Evolutionary conservation across 2,888 invertebrate genomes (phyloP).

Genomic region (Lithophane leautieri): DNA sequence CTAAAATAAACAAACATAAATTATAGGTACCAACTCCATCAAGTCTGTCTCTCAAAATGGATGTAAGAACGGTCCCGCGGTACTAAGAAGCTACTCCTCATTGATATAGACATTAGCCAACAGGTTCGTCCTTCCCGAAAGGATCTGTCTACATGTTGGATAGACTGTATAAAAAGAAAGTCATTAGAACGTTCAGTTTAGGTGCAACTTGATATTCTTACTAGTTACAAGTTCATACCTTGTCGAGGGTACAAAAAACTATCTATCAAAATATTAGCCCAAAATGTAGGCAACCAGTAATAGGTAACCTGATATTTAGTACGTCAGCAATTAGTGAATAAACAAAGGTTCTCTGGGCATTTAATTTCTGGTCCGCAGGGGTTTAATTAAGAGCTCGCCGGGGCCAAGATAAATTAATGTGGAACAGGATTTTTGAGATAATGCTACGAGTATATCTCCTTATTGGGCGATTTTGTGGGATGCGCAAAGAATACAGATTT

Average conservation of each 20-base stretch:
- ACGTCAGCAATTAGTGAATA: constrained; percentile 75
- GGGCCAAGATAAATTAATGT: constrained; percentile 62
- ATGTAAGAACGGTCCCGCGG: neutral
- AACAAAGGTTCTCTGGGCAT: constrained; percentile 68
- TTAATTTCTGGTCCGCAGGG: constrained; percentile 70
- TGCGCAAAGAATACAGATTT: constrained; percentile 31
- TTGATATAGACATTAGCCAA: neutral
- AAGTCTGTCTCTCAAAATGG: neutral
- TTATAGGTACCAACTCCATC: neutral
- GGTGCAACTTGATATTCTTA: constrained; percentile 24
- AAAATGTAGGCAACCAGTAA: constrained; percentile 51
- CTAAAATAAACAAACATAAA: neutral
- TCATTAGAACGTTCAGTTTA: constrained; percentile 22
- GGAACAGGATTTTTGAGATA: constrained; percentile 55
- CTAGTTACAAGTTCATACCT: constrained; percentile 9
- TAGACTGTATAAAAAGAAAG: neutral
- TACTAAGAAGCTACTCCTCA: neutral
- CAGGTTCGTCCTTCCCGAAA: neutral
- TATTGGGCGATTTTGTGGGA: constrained; percentile 37
- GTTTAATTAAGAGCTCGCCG: constrained; percentile 71
- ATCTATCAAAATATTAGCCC: constrained; percentile 57
- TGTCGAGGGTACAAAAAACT: constrained; percentile 43
- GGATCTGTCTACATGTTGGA: neutral
- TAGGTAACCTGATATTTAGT: constrained; percentile 67
- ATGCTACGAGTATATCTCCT: constrained; percentile 37